phyloP scores from a whole-genome alignment of 2,888 invertebrate species.

The Leptinotarsa haldemani region DNA sequence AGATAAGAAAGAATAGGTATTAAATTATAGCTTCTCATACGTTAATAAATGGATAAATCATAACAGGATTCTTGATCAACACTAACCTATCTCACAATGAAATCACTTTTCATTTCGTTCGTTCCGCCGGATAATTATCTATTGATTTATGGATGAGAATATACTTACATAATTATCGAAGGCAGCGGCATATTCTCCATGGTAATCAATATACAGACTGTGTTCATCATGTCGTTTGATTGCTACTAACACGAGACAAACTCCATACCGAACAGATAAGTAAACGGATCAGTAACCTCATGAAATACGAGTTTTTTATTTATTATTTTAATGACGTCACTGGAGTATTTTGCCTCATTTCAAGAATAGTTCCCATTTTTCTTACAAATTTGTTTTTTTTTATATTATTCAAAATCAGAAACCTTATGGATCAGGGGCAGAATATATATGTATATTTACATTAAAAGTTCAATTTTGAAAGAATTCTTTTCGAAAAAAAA shows the following conservation, averaged over 20 bases:
- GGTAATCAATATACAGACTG: neutral
- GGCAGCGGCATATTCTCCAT: neutral
- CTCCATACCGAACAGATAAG: neutral
- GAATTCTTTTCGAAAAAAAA: no score
- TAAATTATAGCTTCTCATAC: conserved; percentile 6
- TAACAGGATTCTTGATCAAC: neutral
- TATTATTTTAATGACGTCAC: no score
- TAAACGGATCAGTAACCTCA: neutral
- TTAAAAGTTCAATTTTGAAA: no score
- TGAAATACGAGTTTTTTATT: neutral
- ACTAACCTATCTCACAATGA: neutral
- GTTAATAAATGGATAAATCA: neutral
- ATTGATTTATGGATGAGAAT: conserved; percentile 6
- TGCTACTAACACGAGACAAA: neutral
- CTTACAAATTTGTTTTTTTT: no score
- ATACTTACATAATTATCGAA: conserved; percentile 8
- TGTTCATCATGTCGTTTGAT: neutral
- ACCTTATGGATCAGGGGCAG: no score
- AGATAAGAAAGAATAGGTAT: neutral
- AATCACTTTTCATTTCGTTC: conserved; percentile 15
- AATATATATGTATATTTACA: no score
- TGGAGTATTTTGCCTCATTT: no score
- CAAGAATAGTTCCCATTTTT: no score
- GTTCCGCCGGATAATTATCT: conserved; percentile 8
- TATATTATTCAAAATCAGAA: no score